Evolutionary conservation across 2,888 invertebrate species (phyloP).

Genomic region (Cephus rjabovi): DNA sequence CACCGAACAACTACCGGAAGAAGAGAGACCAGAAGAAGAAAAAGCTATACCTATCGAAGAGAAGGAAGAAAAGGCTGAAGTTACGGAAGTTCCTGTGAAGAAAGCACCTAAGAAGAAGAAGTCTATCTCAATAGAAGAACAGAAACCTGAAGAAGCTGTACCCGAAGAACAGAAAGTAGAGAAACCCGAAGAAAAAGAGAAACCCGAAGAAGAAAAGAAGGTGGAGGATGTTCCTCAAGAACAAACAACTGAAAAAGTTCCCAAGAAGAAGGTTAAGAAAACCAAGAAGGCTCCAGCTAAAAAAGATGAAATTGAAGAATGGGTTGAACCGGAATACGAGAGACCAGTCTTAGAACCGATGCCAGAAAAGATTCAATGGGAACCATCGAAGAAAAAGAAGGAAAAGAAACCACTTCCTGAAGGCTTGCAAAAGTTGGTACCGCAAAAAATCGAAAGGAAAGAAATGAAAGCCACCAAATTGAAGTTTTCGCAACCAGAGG

Average conservation of each 20-base stretch:
- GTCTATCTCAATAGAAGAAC: constrained; percentile 4
- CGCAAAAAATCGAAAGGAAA: constrained; percentile 73
- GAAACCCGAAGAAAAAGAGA: constrained; percentile 17
- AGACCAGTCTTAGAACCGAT: constrained; percentile 62
- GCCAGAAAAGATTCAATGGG: constrained; percentile 62
- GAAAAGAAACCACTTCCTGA: constrained; percentile 40
- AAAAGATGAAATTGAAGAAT: constrained; percentile 49
- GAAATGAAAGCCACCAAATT: constrained; percentile 73
- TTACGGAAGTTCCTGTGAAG: constrained; percentile 22
- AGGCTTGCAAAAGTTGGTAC: constrained; percentile 52
- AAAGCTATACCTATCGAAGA: constrained; percentile 26
- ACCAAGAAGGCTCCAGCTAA: constrained; percentile 38
- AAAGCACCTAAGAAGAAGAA: constrained; percentile 19
- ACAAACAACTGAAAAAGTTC: constrained; percentile 28
- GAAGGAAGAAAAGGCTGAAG: constrained; percentile 27
- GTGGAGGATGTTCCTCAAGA: constrained; percentile 27
- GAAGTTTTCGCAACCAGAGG: constrained; percentile 71
- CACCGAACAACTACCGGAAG: constrained; percentile 30
- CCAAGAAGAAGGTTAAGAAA: constrained; percentile 39
- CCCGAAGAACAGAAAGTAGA: constrained; percentile 23
- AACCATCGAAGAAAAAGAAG: constrained; percentile 54
- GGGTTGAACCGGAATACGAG: constrained; percentile 62
- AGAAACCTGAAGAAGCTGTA: constrained; percentile 23
- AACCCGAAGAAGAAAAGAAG: constrained; percentile 8
- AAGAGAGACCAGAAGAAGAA: constrained; percentile 26